Evolutionary conservation across 1,140 invertebrate species (phyloP).

Genomic region (Papilio helenus): DNA sequence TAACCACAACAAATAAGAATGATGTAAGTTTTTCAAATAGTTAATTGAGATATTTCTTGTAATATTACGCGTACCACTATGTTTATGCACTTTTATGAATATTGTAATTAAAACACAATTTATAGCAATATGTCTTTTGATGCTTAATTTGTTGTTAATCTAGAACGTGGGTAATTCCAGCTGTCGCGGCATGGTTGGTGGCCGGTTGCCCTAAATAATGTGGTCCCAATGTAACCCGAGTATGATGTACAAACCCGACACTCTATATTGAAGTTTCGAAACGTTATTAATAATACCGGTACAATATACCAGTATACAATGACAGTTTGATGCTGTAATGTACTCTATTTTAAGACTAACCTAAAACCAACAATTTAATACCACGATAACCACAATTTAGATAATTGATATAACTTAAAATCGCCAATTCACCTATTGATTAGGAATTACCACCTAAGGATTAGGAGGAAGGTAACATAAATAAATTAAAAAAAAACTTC

Average conservation of each 20-base stretch:
- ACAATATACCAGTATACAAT: background rate
- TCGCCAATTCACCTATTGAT: too few species aligned
- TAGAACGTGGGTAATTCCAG: background rate
- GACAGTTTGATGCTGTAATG: background rate
- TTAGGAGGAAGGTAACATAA: too few species aligned
- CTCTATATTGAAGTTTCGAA: constrained; percentile 4
- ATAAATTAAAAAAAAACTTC: too few species aligned
- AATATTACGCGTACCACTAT: too few species aligned
- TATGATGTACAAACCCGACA: constrained; percentile 10
- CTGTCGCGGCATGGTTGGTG: background rate
- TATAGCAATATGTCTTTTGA: too few species aligned
- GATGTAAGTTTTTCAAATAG: background rate
- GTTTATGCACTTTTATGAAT: too few species aligned
- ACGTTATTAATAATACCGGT: constrained; percentile 7
- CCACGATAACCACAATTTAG: too few species aligned
- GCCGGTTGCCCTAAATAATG: constrained; percentile 17
- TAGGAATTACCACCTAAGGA: too few species aligned
- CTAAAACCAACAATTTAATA: background rate
- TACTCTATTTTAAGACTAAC: background rate
- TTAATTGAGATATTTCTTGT: background rate
- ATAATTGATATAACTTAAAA: too few species aligned
- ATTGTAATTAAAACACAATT: too few species aligned
- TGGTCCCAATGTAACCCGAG: background rate
- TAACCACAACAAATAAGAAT: background rate
- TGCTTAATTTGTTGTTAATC: background rate